Percentiles rank a stretch among this genome's conserved stretches.
These are phyloP conservation scores for Drosophila nigrodunni DNA, from an alignment of 1,140 invertebrate species.

Conservation along the genomic window DNA sequence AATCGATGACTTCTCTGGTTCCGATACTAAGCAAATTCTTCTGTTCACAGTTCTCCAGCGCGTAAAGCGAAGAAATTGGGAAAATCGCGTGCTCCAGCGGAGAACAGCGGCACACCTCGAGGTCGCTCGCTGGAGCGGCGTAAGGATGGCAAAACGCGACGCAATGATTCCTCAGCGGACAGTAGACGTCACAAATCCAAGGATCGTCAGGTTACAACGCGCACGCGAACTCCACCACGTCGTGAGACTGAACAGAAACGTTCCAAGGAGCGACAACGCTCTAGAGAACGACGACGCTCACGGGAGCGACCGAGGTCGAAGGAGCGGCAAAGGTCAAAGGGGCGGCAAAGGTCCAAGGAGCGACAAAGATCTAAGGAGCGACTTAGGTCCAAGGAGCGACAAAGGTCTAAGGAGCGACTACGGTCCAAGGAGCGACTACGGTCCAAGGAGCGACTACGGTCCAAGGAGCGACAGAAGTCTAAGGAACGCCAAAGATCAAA, in stretches of 20 bases:
- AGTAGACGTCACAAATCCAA: slow-evolving; percentile 39
- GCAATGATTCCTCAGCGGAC: slow-evolving; percentile 47
- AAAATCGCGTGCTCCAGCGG: slow-evolving; percentile 32
- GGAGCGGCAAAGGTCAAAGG: slow-evolving; percentile 37
- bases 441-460: slow-evolving; percentile 34
- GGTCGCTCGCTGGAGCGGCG: slow-evolving; percentile 70
- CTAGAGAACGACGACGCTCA: slow-evolving; percentile 18
- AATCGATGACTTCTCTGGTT: too few relatives aligned
- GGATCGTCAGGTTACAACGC: slow-evolving; percentile 32
- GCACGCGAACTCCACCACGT: slow-evolving; percentile 45
- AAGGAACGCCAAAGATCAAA: slow-evolving; percentile 37
- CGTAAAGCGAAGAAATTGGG: slow-evolving; percentile 56
- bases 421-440: slow-evolving; percentile 16
- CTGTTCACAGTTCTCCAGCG: slow-evolving; percentile 44
- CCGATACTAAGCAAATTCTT: neutral
- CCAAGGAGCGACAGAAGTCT: slow-evolving; percentile 37
- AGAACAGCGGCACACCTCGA: slow-evolving; percentile 28
- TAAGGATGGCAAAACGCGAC: slow-evolving; percentile 45
- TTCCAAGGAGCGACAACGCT: slow-evolving; percentile 39
- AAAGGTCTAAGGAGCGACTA: slow-evolving; percentile 34
- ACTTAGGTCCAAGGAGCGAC: slow-evolving; percentile 25
- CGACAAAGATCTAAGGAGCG: slow-evolving; percentile 9
- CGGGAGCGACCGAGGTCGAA: slow-evolving; percentile 43
- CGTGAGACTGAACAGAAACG: slow-evolving; percentile 31
- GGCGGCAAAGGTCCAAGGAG: slow-evolving; percentile 42